Evolutionary conservation across 1,140 invertebrate species (phyloP).

Genomic region (Octopus sinensis): DNA sequence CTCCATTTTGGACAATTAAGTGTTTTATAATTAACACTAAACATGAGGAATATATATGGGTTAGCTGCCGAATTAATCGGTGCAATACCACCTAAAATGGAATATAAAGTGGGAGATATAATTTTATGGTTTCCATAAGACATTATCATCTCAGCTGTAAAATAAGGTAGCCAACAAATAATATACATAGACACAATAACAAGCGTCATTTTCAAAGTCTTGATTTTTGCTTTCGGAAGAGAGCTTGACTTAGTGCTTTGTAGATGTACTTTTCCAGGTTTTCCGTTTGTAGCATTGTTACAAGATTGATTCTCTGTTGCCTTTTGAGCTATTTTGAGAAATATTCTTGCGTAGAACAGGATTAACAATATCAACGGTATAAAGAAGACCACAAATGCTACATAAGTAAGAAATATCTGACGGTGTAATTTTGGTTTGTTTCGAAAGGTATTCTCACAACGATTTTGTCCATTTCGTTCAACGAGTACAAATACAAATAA

Average conservation of each 20-base stretch:
- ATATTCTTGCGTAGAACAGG: conserved; percentile 51
- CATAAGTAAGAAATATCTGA: conserved; percentile 50
- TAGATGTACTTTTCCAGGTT: conserved; percentile 43
- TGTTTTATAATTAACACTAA: conserved; percentile 39
- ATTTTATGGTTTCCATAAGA: conserved; percentile 45
- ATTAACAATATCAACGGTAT: conserved; percentile 47
- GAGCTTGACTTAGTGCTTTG: conserved; percentile 50
- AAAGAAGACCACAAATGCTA: conserved; percentile 45
- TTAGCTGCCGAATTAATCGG: conserved; percentile 53
- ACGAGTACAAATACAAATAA: conserved; percentile 44
- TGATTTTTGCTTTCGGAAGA: conserved; percentile 54
- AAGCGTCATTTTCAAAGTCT: conserved; percentile 57
- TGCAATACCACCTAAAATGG: conserved; percentile 45
- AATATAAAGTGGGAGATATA: conserved; percentile 35
- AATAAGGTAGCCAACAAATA: conserved; percentile 52
- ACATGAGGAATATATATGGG: conserved; percentile 52
- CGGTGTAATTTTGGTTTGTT: conserved; percentile 36
- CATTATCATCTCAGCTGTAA: conserved; percentile 55
- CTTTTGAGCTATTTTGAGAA: conserved; percentile 50
- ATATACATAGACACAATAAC: conserved; percentile 54
- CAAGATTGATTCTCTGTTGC: conserved; percentile 35
- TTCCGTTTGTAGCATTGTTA: conserved; percentile 30
- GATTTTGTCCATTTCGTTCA: conserved; percentile 22
- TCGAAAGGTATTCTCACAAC: conserved; percentile 50
- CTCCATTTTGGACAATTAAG: neutral